A percentile compares a stretch with the other conserved stretches of the same genome.
phyloP scores from a whole-genome alignment of 2,113 vertebrate genomes.

The Dermatemys mawii region DNA sequence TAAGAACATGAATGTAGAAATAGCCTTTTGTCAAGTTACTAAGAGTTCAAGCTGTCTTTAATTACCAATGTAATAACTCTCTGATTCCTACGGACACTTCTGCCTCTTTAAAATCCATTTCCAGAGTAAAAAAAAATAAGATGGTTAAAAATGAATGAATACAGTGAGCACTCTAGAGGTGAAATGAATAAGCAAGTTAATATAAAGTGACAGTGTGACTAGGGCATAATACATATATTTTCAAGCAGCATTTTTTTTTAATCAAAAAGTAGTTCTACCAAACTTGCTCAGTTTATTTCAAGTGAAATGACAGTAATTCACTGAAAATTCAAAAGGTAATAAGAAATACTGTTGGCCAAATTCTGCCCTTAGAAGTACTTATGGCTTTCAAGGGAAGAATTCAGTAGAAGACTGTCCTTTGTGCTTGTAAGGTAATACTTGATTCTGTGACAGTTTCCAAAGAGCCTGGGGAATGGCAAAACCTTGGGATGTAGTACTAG shows the following conservation, averaged over 20 bases:
- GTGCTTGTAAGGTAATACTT: not conserved
- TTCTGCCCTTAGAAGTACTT: constrained; percentile 23
- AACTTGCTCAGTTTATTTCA: constrained; percentile 38
- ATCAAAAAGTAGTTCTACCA: constrained; percentile 53
- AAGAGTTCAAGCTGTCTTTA: constrained; percentile 43
- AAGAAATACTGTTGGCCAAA: not conserved
- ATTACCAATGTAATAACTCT: constrained; percentile 28
- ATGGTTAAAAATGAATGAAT: constrained; percentile 68
- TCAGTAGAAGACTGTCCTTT: not conserved
- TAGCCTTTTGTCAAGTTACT: not conserved
- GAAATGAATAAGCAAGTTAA: constrained; percentile 67
- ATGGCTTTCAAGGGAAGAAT: not conserved
- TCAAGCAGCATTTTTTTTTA: constrained; percentile 57
- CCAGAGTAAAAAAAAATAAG: constrained; percentile 45
- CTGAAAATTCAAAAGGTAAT: constrained; percentile 5
- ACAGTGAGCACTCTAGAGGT: constrained; percentile 54
- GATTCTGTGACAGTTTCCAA: not conserved
- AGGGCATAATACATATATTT: constrained; percentile 57
- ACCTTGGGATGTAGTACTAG: not conserved
- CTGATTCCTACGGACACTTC: not conserved
- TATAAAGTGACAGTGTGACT: constrained; percentile 72
- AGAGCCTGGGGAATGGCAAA: not conserved
- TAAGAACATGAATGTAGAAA: not conserved
- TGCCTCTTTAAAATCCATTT: constrained; percentile 55
- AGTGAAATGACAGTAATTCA: constrained; percentile 43